Conservation (phyloP, 1,140 invertebrate species). For the Zaprionus tsacasi region DNA sequence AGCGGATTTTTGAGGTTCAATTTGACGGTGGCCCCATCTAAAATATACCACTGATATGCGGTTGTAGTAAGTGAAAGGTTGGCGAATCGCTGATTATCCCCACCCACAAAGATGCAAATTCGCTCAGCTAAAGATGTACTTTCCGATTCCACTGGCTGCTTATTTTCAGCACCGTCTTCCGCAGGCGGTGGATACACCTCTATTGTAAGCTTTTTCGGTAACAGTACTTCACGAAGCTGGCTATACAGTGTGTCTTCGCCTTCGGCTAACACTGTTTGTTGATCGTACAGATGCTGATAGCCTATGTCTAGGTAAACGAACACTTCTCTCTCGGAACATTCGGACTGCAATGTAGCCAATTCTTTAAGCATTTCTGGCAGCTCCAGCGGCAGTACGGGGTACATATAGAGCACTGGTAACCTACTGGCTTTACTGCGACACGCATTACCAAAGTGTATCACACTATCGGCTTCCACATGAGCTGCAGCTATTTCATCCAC, state of each 20-base stretch:
- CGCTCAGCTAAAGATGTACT: conserved; percentile 56
- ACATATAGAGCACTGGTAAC: conserved; percentile 90
- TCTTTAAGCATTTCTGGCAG: conserved; percentile 63
- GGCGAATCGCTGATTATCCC: conserved; percentile 85
- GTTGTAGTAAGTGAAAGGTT: conserved; percentile 85
- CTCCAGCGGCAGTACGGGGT: conserved; percentile 87
- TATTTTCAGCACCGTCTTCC: conserved; percentile 30
- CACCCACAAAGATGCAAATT: conserved; percentile 85
- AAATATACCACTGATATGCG: conserved; percentile 83
- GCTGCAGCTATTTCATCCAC: conserved; percentile 94
- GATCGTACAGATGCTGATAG: conserved; percentile 88
- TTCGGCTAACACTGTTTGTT: conserved; percentile 9
- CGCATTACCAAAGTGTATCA: conserved; percentile 96
- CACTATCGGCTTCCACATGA: conserved; percentile 92
- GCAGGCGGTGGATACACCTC: conserved; percentile 59
- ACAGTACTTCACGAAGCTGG: conserved; percentile 47
- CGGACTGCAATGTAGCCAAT: conserved; percentile 62
- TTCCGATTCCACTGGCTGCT: not conserved
- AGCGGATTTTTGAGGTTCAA: conserved; percentile 68
- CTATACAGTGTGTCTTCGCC: conserved; percentile 33
- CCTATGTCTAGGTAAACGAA: conserved; percentile 91
- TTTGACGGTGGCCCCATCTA: conserved; percentile 51
- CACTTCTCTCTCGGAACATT: conserved; percentile 84
- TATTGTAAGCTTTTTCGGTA: conserved; percentile 47
- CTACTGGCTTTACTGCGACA: conserved; percentile 91